phyloP scores from a whole-genome alignment of 2,113 vertebrate species.

The Podarcis muralis region DNA sequence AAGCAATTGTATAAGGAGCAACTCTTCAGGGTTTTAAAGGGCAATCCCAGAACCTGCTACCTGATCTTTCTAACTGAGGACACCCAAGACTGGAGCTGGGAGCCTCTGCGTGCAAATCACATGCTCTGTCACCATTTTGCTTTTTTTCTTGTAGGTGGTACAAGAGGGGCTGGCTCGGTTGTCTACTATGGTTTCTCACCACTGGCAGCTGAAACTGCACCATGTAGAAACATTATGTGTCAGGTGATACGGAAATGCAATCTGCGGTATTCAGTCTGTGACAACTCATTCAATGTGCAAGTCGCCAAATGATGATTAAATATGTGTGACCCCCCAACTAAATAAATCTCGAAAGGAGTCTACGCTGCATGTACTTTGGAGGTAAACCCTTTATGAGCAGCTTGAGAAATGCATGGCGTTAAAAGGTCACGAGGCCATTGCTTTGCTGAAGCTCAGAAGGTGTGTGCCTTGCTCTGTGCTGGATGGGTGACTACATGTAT shows the following conservation, averaged over 20 bases:
- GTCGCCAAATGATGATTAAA: background rate
- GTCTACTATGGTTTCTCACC: background rate
- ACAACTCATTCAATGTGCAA: background rate
- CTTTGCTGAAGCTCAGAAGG: too few relatives aligned
- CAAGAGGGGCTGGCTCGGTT: background rate
- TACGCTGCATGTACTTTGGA: background rate
- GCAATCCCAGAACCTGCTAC: background rate
- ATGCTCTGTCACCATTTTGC: background rate
- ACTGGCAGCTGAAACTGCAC: background rate
- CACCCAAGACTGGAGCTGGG: background rate
- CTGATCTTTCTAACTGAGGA: background rate
- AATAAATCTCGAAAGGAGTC: background rate
- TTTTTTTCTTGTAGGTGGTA: background rate
- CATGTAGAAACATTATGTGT: background rate
- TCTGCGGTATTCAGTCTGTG: background rate
- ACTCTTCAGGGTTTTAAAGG: background rate
- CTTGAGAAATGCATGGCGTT: background rate
- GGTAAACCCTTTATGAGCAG: background rate
- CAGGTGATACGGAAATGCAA: background rate
- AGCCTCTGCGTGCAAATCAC: background rate
- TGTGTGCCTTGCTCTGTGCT: too few relatives aligned
- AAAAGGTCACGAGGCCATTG: background rate
- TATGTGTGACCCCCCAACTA: background rate
- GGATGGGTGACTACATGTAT: too few relatives aligned
- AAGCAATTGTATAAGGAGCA: background rate